Evolutionary conservation across 2,113 vertebrate species (phyloP), one percentile per base, ranked within the genome.

Genomic region (Rhinoderma darwinii): DNA sequence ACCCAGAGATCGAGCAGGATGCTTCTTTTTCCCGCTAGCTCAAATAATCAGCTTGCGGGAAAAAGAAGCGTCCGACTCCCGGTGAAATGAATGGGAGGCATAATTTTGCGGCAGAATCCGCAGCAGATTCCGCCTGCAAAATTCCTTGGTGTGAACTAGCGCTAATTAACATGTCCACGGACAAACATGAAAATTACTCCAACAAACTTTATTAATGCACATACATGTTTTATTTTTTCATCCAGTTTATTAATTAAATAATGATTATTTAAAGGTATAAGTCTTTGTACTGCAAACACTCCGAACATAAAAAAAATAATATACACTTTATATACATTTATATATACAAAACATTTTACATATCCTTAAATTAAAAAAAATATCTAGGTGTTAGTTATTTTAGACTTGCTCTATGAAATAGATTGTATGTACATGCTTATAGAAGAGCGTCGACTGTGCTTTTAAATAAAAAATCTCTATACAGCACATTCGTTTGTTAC

Each of bases 211-310:
- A 79, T 56, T 80, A 37, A 1, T 78, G 54, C 76, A 78, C 11
- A 30, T 44, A 82, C 25, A 41, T 39, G 35, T 3, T 82, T 41
- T 44, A 4, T 18, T 39, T 15, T 7, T n/a, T 61, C 15, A 68
- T 32, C 4, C 22, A 82, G 9, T 82, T 68, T 82, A 22, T 50
- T 47, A 17, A 82, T 82, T 32, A 50, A 82, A 25, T 27, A 68
- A 66, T 41, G 80, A 3, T 11, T 66, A 54, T 50, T 51, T 9
- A 51, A 51, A 32, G 27, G 43, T n/a, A 56, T 39, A 43, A 10
- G 59, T 50, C 14, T 20, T 10, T 82, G 43, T 70, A 82, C 27
- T 68, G 59, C 39, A 68, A 82, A 47, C 80, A 82, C 61, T 81
- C 54, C 30, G 18, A 25, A 81, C 56, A 81, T 81, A 81, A 41